These are phyloP conservation scores for Cantharis rufa DNA, from an alignment of 2,888 invertebrate genomes.

Conservation along the genomic window DNA sequence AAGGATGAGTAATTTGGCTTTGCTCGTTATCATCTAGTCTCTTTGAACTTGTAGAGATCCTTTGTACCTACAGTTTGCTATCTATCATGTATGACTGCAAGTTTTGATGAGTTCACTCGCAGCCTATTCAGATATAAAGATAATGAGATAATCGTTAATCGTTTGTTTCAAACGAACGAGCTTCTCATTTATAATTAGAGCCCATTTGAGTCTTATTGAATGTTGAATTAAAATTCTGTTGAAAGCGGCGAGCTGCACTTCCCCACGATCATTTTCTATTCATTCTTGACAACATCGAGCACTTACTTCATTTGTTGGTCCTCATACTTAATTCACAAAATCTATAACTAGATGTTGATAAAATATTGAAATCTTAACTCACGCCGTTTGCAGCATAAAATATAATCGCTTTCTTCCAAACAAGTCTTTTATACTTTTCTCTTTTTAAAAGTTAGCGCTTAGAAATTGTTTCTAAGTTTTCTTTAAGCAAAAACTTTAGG, in stretches of 20 bases:
- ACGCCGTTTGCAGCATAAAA: slow-evolving; percentile 29
- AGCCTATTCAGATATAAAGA: slow-evolving; percentile 36
- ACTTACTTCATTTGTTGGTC: slow-evolving; percentile 50
- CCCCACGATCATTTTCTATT: slow-evolving; percentile 53
- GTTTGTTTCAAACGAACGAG: slow-evolving; percentile 38
- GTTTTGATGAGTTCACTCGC: slow-evolving; percentile 39
- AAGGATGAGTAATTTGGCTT: slow-evolving; percentile 50
- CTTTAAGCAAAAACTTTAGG: not conserved
- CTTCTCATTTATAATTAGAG: slow-evolving; percentile 42
- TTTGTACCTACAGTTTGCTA: slow-evolving; percentile 40
- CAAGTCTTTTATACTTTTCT: not conserved
- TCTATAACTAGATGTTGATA: slow-evolving; percentile 53
- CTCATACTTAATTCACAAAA: slow-evolving; percentile 53
- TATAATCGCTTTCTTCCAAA: not conserved
- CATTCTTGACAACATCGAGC: slow-evolving; percentile 49
- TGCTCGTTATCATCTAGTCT: slow-evolving; percentile 51
- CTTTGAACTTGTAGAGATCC: slow-evolving; percentile 45
- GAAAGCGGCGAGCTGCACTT: slow-evolving; percentile 40
- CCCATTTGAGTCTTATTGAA: slow-evolving; percentile 36
- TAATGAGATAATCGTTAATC: slow-evolving; percentile 45
- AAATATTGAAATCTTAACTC: slow-evolving; percentile 49
- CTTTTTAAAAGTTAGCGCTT: not conserved
- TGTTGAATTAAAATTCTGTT: slow-evolving; percentile 40
- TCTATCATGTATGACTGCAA: slow-evolving; percentile 41
- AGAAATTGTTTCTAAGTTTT: not conserved